Percentiles rank a stretch among this genome's conserved stretches.
Evolutionary conservation across 2,888 invertebrate species (phyloP).

Genomic region (Stictocephala bisonia): DNA sequence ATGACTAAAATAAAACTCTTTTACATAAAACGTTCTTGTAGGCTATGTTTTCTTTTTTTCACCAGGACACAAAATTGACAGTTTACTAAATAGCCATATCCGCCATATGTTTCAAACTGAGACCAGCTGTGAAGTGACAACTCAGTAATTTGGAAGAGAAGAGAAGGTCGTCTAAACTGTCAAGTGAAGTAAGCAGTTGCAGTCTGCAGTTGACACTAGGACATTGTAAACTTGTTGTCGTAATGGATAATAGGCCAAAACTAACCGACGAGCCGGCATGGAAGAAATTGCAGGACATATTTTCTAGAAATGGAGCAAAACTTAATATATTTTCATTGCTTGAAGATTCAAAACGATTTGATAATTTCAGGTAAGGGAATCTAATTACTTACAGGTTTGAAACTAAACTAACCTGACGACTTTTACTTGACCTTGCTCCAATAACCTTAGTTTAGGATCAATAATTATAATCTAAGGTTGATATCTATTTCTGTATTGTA

Average conservation of each 20-base stretch:
- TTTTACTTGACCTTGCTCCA: constrained; percentile 36
- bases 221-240: neutral
- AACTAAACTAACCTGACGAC: neutral
- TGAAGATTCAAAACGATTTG: constrained; percentile 83
- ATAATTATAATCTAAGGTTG: neutral
- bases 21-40: too few species aligned
- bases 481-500: constrained; percentile 23
- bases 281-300: constrained; percentile 81
- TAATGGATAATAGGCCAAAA: constrained; percentile 68
- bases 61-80: too few species aligned
- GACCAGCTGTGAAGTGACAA: too few species aligned
- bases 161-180: neutral
- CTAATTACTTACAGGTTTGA: too few species aligned
- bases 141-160: too few species aligned
- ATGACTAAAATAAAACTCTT: too few species aligned
- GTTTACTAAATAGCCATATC: too few species aligned
- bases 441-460: neutral
- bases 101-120: too few species aligned
- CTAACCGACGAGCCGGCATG: constrained; percentile 77
- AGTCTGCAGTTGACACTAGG: neutral
- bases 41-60: too few species aligned
- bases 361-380: constrained; percentile 85
- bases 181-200: neutral
- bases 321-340: constrained; percentile 88
- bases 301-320: constrained; percentile 75